Conservation (phyloP, 1,140 invertebrate species). For the Drosophila pallidifrons region DNA sequence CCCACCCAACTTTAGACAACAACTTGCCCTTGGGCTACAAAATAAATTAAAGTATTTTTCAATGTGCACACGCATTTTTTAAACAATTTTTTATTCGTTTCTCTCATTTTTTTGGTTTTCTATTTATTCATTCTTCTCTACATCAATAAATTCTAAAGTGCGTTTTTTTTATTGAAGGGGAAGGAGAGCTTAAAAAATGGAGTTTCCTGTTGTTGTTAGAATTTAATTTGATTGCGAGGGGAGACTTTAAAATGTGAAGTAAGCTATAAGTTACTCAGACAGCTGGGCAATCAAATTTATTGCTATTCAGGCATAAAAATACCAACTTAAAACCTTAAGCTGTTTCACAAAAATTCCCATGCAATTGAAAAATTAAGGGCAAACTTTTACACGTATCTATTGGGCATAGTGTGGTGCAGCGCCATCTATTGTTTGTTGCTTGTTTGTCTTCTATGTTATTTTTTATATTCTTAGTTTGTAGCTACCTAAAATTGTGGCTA, state of each 20-base stretch:
- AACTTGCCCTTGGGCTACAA: constrained; percentile 54
- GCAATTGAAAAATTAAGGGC: background rate
- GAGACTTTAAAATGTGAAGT: constrained; percentile 6
- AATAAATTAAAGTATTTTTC: constrained; percentile 78
- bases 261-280: background rate
- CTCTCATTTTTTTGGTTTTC: constrained; percentile 18
- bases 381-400: background rate
- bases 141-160: constrained; percentile 50
- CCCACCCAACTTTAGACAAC: background rate
- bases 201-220: constrained; percentile 13
- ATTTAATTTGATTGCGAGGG: constrained; percentile 49
- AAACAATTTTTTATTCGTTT: constrained; percentile 18
- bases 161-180: background rate
- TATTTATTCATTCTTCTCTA: constrained; percentile 58
- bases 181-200: constrained; percentile 18
- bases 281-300: background rate
- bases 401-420: background rate
- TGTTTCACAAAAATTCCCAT: background rate
- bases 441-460: background rate
- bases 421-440: background rate
- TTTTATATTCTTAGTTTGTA: background rate
- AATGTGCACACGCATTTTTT: constrained; percentile 47
- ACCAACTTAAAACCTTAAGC: background rate
- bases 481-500: background rate
- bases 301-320: background rate